phyloP scores from a whole-genome alignment of 2,797 vertebrate genomes.

The Cryptoblepharus egeriae region DNA sequence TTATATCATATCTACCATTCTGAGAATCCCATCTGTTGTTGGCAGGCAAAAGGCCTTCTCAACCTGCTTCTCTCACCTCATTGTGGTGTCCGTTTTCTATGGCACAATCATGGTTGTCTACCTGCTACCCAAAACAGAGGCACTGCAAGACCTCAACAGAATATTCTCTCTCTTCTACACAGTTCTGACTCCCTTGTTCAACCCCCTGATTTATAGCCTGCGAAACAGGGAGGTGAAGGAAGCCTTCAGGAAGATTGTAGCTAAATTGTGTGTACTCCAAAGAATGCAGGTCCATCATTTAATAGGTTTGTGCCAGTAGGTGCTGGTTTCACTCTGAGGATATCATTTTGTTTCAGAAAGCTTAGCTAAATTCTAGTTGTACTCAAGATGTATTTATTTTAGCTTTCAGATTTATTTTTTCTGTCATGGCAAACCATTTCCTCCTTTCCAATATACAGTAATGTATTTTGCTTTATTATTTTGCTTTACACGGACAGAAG shows the following conservation, averaged over 20 bases:
- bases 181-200: slow-evolving; percentile 15
- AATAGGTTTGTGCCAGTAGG: not conserved
- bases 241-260: not conserved
- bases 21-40: slow-evolving; percentile 4
- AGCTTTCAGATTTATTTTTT: not conserved
- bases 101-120: slow-evolving; percentile 23
- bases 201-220: slow-evolving; percentile 20
- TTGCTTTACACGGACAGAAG: too few species aligned
- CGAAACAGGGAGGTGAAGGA: slow-evolving; percentile 30
- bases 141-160: slow-evolving; percentile 11
- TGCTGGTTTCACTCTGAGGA: not conserved
- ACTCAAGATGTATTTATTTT: not conserved
- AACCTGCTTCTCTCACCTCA: slow-evolving; percentile 17
- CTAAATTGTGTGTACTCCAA: not conserved
- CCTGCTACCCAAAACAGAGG: slow-evolving; percentile 7
- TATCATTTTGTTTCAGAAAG: not conserved
- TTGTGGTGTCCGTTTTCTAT: slow-evolving; percentile 25
- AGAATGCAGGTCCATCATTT: not conserved
- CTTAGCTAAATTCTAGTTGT: not conserved
- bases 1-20: slow-evolving; percentile 16
- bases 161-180: slow-evolving; percentile 30
- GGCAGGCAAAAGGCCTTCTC: slow-evolving; percentile 19
- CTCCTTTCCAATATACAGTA: not conserved
- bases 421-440: not conserved
- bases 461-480: not conserved